These are phyloP conservation scores for Hyperoplus lanceolatus DNA, from an alignment of 2,797 vertebrate species.

Conservation along the genomic window DNA sequence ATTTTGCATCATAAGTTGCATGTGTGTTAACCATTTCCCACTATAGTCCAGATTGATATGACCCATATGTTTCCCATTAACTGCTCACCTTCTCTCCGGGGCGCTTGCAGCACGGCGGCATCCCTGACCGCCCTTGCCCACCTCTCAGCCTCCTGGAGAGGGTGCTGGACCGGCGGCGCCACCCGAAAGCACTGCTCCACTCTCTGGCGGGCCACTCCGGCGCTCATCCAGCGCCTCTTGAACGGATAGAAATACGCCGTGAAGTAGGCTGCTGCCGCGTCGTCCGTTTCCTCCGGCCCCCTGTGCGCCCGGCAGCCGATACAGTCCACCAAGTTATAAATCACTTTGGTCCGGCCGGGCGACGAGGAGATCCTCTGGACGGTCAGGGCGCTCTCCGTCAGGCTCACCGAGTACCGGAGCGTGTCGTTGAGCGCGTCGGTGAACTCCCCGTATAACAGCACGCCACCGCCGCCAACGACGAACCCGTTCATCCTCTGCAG, in stretches of 20 bases:
- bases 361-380: conserved; percentile 79
- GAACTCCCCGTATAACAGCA: conserved; percentile 81
- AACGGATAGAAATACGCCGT: conserved; percentile 88
- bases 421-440: conserved; percentile 75
- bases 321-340: conserved; percentile 86
- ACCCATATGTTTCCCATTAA: not conserved
- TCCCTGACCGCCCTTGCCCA: conserved; percentile 83
- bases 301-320: conserved; percentile 85
- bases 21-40: not conserved
- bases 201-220: conserved; percentile 82
- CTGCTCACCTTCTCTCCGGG: conserved; percentile 79
- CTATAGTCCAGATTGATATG: not conserved
- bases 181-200: conserved; percentile 88
- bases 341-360: conserved; percentile 67
- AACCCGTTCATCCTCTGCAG: conserved; percentile 54
- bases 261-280: conserved; percentile 84
- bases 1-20: conserved; percentile 8
- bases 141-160: conserved; percentile 83
- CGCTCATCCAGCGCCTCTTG: conserved; percentile 84
- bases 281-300: conserved; percentile 74
- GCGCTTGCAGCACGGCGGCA: conserved; percentile 71
- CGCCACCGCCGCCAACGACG: conserved; percentile 32
- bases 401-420: conserved; percentile 81
- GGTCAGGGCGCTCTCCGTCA: conserved; percentile 84
- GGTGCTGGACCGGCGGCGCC: conserved; percentile 70